Evolutionary conservation across 1,140 invertebrate genomes (phyloP).

Genomic region (Aphaenogaster floridana): DNA sequence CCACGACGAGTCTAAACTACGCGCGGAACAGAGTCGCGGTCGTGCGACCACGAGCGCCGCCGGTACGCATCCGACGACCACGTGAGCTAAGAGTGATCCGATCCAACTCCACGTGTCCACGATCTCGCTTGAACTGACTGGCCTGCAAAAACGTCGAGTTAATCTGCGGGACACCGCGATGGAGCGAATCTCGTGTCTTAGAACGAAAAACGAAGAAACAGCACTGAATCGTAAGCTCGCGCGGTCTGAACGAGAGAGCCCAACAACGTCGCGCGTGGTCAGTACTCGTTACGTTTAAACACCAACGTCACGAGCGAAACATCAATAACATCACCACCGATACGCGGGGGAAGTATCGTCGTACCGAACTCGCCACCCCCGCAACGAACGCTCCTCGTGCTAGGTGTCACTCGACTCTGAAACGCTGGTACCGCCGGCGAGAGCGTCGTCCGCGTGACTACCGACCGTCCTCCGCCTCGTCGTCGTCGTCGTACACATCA

Average conservation of each 20-base stretch:
- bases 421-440: conserved; percentile 63
- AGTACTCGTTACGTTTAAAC: conserved; percentile 59
- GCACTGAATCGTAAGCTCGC: not conserved
- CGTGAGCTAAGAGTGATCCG: conserved; percentile 70
- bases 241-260: not conserved
- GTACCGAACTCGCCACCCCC: conserved; percentile 40
- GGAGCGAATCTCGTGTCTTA: not conserved
- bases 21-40: conserved; percentile 45
- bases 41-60: conserved; percentile 54
- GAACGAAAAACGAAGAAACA: not conserved
- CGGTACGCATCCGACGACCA: conserved; percentile 66
- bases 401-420: conserved; percentile 73
- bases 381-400: conserved; percentile 73
- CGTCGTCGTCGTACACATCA: conserved; percentile 77
- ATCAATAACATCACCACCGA: conserved; percentile 61
- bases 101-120: conserved; percentile 68
- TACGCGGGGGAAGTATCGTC: conserved; percentile 19
- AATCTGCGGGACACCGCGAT: not conserved
- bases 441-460: conserved; percentile 75
- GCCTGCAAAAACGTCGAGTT: not conserved
- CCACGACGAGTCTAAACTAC: conserved; percentile 40
- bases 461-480: conserved; percentile 67
- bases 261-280: conserved; percentile 43
- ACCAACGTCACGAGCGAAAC: conserved; percentile 55
- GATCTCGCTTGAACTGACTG: not conserved